These are phyloP conservation scores for Drosophila pachea DNA, from an alignment of 1,140 invertebrate genomes.

Conservation along the genomic window DNA sequence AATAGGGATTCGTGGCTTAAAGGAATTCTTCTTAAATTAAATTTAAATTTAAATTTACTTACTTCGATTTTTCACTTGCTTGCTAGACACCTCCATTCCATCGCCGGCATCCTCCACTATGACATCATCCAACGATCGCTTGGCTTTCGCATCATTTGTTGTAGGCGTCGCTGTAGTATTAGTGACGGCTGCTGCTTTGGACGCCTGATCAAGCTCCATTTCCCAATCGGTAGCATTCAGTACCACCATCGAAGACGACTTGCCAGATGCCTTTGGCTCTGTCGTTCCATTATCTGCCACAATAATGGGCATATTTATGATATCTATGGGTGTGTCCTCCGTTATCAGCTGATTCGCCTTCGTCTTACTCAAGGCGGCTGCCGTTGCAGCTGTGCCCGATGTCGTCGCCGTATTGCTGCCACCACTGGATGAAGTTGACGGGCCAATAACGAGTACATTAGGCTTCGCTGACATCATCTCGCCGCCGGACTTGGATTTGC, in stretches of 20 bases:
- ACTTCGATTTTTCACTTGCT: constrained; percentile 62
- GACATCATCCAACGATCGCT: constrained; percentile 59
- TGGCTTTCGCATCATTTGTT: constrained; percentile 32
- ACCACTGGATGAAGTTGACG: constrained; percentile 28
- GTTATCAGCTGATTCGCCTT: constrained; percentile 79
- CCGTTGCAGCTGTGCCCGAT: constrained; percentile 6
- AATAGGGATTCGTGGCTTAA: neutral
- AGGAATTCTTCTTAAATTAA: too few relatives aligned
- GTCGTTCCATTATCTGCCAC: constrained; percentile 64
- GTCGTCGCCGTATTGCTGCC: constrained; percentile 3
- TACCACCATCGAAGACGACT: constrained; percentile 49
- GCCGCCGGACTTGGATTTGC: constrained; percentile 45
- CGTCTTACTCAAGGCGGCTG: constrained; percentile 31
- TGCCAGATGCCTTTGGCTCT: constrained; percentile 26
- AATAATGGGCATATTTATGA: constrained; percentile 76
- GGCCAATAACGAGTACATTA: constrained; percentile 63
- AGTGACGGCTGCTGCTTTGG: constrained; percentile 67
- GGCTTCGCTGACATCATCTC: constrained; percentile 45
- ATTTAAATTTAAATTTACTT: neutral
- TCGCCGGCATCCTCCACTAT: constrained; percentile 62
- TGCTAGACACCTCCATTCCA: constrained; percentile 17
- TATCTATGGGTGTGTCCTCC: constrained; percentile 81
- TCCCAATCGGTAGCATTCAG: constrained; percentile 81
- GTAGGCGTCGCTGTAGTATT: constrained; percentile 16
- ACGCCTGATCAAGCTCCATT: constrained; percentile 81